Evolutionary conservation across 1,140 invertebrate species (phyloP), one percentile per base, ranked within the genome.

Genomic region (Parasteatoda tepidariorum): DNA sequence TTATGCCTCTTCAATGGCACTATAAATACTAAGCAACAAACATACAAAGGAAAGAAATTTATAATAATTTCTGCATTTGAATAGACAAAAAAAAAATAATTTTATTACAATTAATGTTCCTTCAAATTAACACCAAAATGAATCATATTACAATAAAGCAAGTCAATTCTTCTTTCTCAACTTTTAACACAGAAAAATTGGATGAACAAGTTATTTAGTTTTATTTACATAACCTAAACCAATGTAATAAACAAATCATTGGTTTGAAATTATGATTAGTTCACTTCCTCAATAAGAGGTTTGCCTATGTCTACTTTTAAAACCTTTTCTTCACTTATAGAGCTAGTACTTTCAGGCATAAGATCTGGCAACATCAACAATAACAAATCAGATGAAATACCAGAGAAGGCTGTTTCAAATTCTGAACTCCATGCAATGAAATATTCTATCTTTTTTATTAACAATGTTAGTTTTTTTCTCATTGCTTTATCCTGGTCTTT

Each of bases 341-440:
- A 26, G 9, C 26, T 61, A 3, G 31, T 7, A 31, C 24, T 22
- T 28, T 70, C 66, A 26, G 78, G 26, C 18, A 71, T n/a, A n/a
- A 70, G 15, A 7, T 82, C 78, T 61, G 78, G 78, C 3, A 82
- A 9, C 66, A 70, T 82, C 22, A 71, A 41, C 6, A 82, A 11
- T n/a, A 82, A 22, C 22, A 70, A 24, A 41, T 82, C 78, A 15
- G 78, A 82, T n/a, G 66, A 33, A 28, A 70, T 59, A 3, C 59
- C 55, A 11, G 15, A 13, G 13, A 82, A 41, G 15, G 24, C 24
- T 41, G 5, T 34, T 5, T 71, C 67, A 61, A 28, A 61, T 9
- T 70, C 66, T 30, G 61, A 62, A 61, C 66, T 30, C 78, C 78
- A 82, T 22, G 66, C 61, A 64, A 82, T 82, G 48, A 38, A 82